Evolutionary conservation across 2,888 invertebrate species (phyloP).

Genomic region (Pristionchus fissidentatus): DNA sequence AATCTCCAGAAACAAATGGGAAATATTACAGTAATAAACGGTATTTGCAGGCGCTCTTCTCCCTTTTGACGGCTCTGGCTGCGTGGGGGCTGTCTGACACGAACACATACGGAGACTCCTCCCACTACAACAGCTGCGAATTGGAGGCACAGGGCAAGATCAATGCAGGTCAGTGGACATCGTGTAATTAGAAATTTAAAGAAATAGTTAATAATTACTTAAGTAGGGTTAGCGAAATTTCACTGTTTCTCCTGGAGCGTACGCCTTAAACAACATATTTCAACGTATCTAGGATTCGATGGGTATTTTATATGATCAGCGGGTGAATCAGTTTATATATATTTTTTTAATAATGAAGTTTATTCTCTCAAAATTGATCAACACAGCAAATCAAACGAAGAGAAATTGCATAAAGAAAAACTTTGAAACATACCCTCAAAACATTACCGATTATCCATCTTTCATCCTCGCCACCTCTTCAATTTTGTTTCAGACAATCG

Average conservation of each 20-base stretch:
- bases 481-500: constrained; percentile 65
- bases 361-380: neutral
- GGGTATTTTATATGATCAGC: too few relatives aligned
- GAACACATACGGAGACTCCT: constrained; percentile 66
- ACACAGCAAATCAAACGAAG: neutral
- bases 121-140: constrained; percentile 71
- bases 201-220: too few relatives aligned
- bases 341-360: too few relatives aligned
- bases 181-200: neutral
- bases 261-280: too few relatives aligned
- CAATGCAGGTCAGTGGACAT: constrained; percentile 60
- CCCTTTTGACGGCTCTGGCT: constrained; percentile 69
- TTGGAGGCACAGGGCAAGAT: constrained; percentile 73
- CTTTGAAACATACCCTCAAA: neutral
- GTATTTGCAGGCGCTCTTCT: constrained; percentile 69
- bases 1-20: neutral
- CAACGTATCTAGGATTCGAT: too few relatives aligned
- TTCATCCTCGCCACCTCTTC: too few relatives aligned
- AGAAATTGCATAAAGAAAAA: neutral
- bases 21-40: neutral
- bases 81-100: constrained; percentile 72
- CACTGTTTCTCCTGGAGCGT: too few relatives aligned
- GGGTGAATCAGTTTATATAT: too few relatives aligned
- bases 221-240: neutral
- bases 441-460: neutral